A percentile compares a stretch with the other conserved stretches of the same genome.
These are phyloP conservation scores for Kryptopterus vitreolus DNA, from an alignment of 2,797 vertebrate genomes.

Conservation along the genomic window DNA sequence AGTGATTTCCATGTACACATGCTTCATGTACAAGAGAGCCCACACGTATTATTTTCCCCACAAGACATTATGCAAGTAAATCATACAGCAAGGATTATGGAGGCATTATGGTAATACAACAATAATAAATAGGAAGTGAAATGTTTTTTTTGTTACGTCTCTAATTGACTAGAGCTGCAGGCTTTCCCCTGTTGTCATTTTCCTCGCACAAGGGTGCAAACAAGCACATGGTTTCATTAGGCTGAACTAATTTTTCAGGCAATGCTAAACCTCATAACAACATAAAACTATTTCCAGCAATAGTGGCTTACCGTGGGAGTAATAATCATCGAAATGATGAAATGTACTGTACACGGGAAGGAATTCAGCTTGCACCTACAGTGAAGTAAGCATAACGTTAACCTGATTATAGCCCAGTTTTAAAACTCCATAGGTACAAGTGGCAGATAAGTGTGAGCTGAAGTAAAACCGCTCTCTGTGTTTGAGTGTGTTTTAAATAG, in stretches of 20 bases:
- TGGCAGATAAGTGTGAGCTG: background rate
- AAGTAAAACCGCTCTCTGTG: constrained; percentile 1
- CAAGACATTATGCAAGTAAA: background rate
- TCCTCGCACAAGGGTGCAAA: constrained; percentile 17
- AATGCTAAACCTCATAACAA: constrained; percentile 6
- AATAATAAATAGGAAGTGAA: background rate
- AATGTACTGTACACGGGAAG: background rate
- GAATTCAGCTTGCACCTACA: background rate
- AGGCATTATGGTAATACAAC: constrained; percentile 1
- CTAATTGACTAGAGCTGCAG: constrained; percentile 11
- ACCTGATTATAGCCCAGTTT: background rate
- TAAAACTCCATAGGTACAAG: constrained; percentile 3
- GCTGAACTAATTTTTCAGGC: constrained; percentile 7
- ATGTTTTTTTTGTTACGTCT: background rate
- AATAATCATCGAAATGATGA: background rate
- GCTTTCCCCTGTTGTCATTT: constrained; percentile 1
- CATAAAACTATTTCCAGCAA: background rate
- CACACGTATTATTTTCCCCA: background rate
- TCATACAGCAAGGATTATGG: background rate
- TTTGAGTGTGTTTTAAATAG: constrained; percentile 13
- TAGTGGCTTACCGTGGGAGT: background rate
- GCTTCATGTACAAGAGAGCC: background rate
- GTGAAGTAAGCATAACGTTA: constrained; percentile 4
- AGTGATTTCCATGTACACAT: background rate
- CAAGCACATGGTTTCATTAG: constrained; percentile 10